Evolutionary conservation across 1,140 invertebrate species (phyloP), one percentile per base, ranked within the genome.

Genomic region (Bombus consobrinus): DNA sequence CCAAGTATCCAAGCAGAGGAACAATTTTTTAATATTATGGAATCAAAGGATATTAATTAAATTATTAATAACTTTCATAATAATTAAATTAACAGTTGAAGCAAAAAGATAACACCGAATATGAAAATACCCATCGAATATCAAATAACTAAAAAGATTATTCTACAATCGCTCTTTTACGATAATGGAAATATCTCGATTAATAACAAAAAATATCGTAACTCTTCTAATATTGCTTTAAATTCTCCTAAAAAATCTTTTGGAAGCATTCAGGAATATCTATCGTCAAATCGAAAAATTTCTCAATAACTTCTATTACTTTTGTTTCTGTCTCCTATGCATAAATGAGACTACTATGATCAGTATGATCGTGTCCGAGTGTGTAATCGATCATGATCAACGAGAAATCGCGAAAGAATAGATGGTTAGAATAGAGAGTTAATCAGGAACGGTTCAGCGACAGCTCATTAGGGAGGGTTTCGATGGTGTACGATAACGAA

Each of bases 401-500:
- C 13, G 57, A 76, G 62, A 66, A 77, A 73, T 64, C 72, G 37
- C 12, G 25, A 28, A n/a, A 28, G 25, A 72, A 71, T 13, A 39
- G 37, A n/a, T 22, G 47, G 15, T 34, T 8, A 28, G 9, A 37
- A 53, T 53, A 53, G 47, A 64, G 57, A 79, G 59, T 87, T 87
- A 72, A 69, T 77, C 34, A 57, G 75, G 10, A 80, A 73, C 13
- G 41, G 3, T 75, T 78, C 34, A 71, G 39, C 72, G 68, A 79
- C 43, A 74, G 69, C 28, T 80, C 34, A 37, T 68, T 47, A 41
- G n/a, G 34, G 18, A 41, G 39, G 39, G 69, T n/a, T 73, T 43
- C 6, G 75, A 78, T 74, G 82, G 37, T 32, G 75, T 43, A 57
- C 37, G 74, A 84, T 68, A 80, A 66, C 9, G 25, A 76, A 57